These are phyloP conservation scores for Calephelis perditalis DNA, from an alignment of 2,888 invertebrate species.

Conservation along the genomic window DNA sequence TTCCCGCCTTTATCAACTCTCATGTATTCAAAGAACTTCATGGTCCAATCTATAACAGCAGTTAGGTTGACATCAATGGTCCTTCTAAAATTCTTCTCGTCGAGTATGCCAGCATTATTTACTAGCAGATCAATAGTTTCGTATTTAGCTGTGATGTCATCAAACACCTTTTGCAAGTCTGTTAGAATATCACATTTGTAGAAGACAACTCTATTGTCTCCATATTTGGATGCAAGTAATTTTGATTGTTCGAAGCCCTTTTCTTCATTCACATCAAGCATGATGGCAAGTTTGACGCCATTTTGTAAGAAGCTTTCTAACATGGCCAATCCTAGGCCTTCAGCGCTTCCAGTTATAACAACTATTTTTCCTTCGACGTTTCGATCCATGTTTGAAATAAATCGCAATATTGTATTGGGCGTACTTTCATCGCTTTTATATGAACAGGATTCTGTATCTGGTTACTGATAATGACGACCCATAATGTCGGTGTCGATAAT, in stretches of 20 bases:
- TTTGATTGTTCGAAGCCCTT: slow-evolving; percentile 22
- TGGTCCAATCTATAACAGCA: slow-evolving; percentile 46
- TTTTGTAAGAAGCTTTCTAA: slow-evolving; percentile 28
- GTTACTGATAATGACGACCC: no score
- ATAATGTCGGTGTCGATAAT: no score
- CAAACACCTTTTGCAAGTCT: slow-evolving; percentile 51
- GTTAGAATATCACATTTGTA: slow-evolving; percentile 62
- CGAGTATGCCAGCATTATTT: slow-evolving; percentile 50
- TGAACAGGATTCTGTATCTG: no score
- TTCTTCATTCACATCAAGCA: slow-evolving; percentile 30
- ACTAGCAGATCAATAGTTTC: slow-evolving; percentile 48
- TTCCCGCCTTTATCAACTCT: slow-evolving; percentile 65
- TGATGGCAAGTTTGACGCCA: slow-evolving; percentile 27
- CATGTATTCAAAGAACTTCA: slow-evolving; percentile 74
- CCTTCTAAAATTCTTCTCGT: slow-evolving; percentile 30
- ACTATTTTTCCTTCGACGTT: slow-evolving; percentile 28
- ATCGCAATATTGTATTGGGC: no score
- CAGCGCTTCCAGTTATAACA: slow-evolving; percentile 29
- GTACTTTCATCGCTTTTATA: no score
- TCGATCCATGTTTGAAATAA: slow-evolving; percentile 22
- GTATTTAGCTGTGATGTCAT: slow-evolving; percentile 35
- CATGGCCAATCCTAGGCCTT: slow-evolving; percentile 30
- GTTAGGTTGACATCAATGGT: slow-evolving; percentile 43
- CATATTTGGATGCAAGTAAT: slow-evolving; percentile 46
- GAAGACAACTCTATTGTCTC: slow-evolving; percentile 53